A percentile compares a stretch with the other conserved stretches of the same genome.
phyloP scores from a whole-genome alignment of 2,113 vertebrate genomes.

The Cinclus cinclus region DNA sequence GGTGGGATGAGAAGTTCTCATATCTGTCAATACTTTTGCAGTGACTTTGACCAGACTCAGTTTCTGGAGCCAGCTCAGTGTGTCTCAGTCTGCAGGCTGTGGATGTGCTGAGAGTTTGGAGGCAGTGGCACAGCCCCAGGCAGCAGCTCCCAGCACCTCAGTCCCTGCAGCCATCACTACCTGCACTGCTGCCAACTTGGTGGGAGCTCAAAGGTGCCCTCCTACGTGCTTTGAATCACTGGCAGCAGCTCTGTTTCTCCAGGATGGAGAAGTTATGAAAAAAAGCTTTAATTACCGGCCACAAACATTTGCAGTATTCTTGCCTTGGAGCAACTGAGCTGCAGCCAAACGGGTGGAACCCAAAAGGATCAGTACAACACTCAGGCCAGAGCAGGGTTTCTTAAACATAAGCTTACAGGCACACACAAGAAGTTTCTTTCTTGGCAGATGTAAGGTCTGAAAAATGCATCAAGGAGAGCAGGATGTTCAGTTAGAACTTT shows the following conservation, averaged over 20 bases:
- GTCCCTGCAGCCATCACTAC: not conserved
- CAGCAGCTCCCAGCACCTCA: not conserved
- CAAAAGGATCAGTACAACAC: not conserved
- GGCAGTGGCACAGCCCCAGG: not conserved
- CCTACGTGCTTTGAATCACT: not conserved
- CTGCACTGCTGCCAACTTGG: not conserved
- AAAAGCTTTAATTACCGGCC: not conserved
- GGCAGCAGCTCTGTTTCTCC: not conserved
- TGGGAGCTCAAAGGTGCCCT: not conserved
- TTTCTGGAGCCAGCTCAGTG: not conserved
- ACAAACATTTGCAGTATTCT: not conserved
- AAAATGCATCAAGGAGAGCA: constrained; percentile 17
- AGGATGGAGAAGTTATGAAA: not conserved
- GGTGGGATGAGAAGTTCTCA: not conserved
- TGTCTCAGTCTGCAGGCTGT: not conserved
- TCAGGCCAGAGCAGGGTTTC: not conserved
- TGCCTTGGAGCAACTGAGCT: not conserved
- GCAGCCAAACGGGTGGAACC: not conserved
- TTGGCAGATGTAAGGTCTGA: constrained; percentile 19
- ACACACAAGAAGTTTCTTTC: not conserved
- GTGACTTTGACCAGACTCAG: not conserved
- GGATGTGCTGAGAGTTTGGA: not conserved
- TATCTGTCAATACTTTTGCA: not conserved
- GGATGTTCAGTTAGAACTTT: constrained; percentile 9
- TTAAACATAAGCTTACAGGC: constrained; percentile 16